Base-by-base conservation (phyloP, 2,113 vertebrate genomes). In the Gobio gobio region DNA sequence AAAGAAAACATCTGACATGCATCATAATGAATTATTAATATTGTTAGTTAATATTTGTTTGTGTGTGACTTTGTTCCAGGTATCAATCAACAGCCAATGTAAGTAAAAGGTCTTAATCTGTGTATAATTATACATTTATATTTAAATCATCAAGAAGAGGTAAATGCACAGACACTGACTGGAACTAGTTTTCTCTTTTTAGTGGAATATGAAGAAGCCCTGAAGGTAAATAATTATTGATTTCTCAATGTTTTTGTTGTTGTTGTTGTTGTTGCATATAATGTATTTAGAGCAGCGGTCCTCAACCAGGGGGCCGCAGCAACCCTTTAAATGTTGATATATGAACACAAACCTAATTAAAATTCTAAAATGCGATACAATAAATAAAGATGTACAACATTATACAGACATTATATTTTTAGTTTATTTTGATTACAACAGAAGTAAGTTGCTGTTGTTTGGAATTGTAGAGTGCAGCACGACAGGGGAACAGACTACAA, bases 161-260 rank as follows among this genome's bases (percentile, higher is more conserved):
- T 54, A 29, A 16, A 4, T n/a, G 18, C 10, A 40, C 22, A 26
- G 29, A 29, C 54, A 33, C 0, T 63, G 22, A 73, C 40, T 78
- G 1, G 61, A 6, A 58, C 63, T 26, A 1, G 26, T 13, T 36
- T 54, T 89, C 18, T 64, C 0, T 92, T 82, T 91, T 8, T 88
- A 95, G 94, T 81, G 82, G 94, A 95, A 74, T 95, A 95, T 8
- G 94, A 94, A 80, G 94, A 95, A 81, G 94, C 94, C 12, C 82
- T 95, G 33, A 95, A 94, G 92, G 94, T 94, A 88, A 51, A 85
- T 0, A 10, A 33, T 6, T 6, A 4, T 72, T 75, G 63, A 14
- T 43, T 68, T 7, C 43, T 33, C 2, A 10, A 8, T 56, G 4
- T 54, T 54, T 20, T 72, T 43, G 49, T 9, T 5, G 29, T 29